A percentile compares a stretch with the other conserved stretches of the same genome.
These are phyloP conservation scores for Platyura marginata DNA, from an alignment of 1,140 invertebrate genomes.

Conservation along the genomic window DNA sequence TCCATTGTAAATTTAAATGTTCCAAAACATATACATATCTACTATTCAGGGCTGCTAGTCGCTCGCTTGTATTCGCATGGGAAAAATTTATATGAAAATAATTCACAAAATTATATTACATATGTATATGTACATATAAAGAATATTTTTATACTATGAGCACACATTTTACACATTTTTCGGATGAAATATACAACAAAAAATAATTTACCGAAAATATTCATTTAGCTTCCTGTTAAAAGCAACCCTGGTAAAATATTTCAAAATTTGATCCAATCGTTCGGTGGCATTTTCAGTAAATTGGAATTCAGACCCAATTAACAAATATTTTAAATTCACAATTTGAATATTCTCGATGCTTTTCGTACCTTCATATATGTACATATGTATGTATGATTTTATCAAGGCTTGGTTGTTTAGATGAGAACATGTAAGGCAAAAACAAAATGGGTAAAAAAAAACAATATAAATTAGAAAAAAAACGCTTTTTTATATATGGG, in stretches of 20 bases:
- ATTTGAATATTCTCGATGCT: background rate
- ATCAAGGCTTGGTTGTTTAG: too few relatives aligned
- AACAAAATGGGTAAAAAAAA: too few relatives aligned
- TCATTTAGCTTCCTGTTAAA: background rate
- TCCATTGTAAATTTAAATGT: too few relatives aligned
- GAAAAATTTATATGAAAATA: background rate
- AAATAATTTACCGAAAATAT: background rate
- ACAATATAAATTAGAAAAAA: too few relatives aligned
- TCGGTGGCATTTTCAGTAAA: background rate
- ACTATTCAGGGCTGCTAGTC: too few relatives aligned
- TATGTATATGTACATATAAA: background rate
- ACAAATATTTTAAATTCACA: constrained; percentile 1
- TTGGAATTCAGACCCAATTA: constrained; percentile 1
- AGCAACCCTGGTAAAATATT: background rate
- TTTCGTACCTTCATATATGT: too few relatives aligned
- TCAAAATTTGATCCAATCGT: background rate
- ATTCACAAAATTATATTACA: background rate
- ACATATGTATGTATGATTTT: too few relatives aligned
- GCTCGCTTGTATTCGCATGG: background rate
- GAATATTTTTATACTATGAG: background rate
- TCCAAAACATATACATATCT: too few relatives aligned
- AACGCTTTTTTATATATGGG: too few relatives aligned
- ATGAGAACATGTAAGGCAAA: too few relatives aligned
- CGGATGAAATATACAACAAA: background rate
- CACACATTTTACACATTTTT: background rate